These are phyloP conservation scores for Heliconius hortense DNA, from an alignment of 2,888 invertebrate species.

Conservation along the genomic window DNA sequence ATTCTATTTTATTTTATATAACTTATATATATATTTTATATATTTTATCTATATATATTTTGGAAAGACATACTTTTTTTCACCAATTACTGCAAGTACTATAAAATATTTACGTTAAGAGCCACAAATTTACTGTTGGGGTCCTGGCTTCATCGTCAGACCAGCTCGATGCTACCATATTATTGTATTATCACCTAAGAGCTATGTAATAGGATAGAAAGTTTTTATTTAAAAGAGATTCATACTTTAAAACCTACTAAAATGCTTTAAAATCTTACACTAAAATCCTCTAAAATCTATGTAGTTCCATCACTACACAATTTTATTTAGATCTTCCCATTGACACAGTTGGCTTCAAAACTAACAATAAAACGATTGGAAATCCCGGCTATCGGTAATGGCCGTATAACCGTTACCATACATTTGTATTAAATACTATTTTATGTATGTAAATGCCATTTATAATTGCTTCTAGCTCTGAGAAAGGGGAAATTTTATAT, in stretches of 20 bases:
- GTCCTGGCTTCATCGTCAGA: too few species aligned
- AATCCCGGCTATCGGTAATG: conserved; percentile 28
- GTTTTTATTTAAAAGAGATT: too few species aligned
- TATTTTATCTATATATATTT: too few species aligned
- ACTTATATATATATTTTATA: too few species aligned
- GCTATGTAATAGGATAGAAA: too few species aligned
- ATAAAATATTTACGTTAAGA: too few species aligned
- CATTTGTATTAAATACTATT: conserved; percentile 41
- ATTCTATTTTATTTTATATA: too few species aligned
- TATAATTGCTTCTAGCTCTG: conserved; percentile 36
- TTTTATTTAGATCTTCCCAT: conserved; percentile 14
- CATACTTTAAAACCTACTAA: neutral
- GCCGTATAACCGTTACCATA: conserved; percentile 39
- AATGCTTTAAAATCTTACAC: neutral
- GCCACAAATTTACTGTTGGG: too few species aligned
- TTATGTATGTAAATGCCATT: conserved; percentile 24
- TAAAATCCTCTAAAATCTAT: neutral
- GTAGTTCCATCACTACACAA: neutral
- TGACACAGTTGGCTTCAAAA: conserved; percentile 31
- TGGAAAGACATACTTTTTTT: too few species aligned
- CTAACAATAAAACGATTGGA: conserved; percentile 33
- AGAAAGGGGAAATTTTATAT: conserved; percentile 18
- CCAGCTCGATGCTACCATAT: neutral
- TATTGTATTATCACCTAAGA: too few species aligned
- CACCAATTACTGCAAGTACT: too few species aligned